These are phyloP conservation scores for Eubucco bourcierii DNA, from an alignment of 2,113 vertebrate genomes.

Conservation along the genomic window DNA sequence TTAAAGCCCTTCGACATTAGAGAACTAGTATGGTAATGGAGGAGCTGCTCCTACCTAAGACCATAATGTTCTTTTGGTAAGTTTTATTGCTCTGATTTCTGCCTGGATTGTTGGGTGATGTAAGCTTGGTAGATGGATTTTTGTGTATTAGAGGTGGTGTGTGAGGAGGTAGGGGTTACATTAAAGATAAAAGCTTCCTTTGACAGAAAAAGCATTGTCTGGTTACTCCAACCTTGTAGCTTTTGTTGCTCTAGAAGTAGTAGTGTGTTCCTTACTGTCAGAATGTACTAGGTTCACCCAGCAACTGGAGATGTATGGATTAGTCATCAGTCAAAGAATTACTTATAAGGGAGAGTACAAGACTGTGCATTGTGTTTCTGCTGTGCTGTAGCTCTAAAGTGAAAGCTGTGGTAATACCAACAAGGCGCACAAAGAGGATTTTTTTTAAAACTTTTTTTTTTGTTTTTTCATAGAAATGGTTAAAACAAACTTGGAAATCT, in stretches of 20 bases:
- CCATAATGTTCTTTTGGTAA: neutral
- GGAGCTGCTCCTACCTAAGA: accelerated
- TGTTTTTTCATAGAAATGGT: constrained; percentile 2
- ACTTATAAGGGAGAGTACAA: neutral
- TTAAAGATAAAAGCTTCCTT: neutral
- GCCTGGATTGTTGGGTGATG: neutral
- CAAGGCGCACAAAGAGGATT: neutral
- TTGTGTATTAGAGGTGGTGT: neutral
- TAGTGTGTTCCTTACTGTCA: neutral
- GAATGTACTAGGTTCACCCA: neutral
- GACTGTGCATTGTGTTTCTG: neutral
- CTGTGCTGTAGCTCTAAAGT: neutral
- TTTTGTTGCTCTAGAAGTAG: neutral
- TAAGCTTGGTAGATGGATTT: neutral
- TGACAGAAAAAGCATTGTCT: neutral
- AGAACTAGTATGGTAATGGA: neutral
- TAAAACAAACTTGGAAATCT: neutral
- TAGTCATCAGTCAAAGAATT: neutral
- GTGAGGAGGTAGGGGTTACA: neutral
- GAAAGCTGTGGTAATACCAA: neutral
- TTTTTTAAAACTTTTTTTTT: neutral
- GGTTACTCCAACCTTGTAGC: neutral
- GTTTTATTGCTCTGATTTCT: neutral
- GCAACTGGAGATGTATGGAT: neutral
- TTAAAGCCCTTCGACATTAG: neutral